phyloP scores from a whole-genome alignment of 2,113 vertebrate genomes.

The Lontra canadensis region DNA sequence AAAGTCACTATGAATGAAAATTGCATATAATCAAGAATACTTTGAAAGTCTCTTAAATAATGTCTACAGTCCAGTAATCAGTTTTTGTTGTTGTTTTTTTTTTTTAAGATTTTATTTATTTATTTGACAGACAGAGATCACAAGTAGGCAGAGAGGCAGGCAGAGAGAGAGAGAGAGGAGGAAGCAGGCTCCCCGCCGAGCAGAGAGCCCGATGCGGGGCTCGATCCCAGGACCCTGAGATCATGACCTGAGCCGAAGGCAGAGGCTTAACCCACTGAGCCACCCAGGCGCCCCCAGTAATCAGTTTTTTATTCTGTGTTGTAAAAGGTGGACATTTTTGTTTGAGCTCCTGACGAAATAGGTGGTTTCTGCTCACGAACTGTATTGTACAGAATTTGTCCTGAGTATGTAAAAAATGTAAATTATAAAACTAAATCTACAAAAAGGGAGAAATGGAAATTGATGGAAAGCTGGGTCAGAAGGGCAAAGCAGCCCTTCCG shows the following conservation, averaged over 20 bases:
- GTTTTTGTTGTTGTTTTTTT: background rate
- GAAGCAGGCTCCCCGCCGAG: too few relatives aligned
- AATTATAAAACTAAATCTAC: background rate
- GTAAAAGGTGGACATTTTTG: background rate
- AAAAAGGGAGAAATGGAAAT: background rate
- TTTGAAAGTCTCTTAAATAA: slow-evolving; percentile 2
- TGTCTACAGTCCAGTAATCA: background rate
- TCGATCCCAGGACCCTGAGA: too few relatives aligned
- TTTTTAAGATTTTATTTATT: too few relatives aligned
- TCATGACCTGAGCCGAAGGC: too few relatives aligned
- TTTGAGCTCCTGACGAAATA: slow-evolving; percentile 18
- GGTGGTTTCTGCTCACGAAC: background rate
- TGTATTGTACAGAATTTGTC: background rate
- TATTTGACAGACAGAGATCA: too few relatives aligned
- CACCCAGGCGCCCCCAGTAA: background rate
- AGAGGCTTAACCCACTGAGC: too few relatives aligned
- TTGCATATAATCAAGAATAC: background rate
- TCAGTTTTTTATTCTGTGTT: background rate
- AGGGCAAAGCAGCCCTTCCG: background rate
- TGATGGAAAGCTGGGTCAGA: background rate
- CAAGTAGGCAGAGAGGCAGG: too few relatives aligned
- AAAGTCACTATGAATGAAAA: background rate
- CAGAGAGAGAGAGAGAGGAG: too few relatives aligned
- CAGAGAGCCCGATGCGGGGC: too few relatives aligned
- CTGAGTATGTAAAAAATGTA: background rate